Percentiles rank a stretch among this genome's conserved stretches.
Conservation (phyloP, 2,888 invertebrate genomes). For the Noctuana brunneofusca region DNA sequence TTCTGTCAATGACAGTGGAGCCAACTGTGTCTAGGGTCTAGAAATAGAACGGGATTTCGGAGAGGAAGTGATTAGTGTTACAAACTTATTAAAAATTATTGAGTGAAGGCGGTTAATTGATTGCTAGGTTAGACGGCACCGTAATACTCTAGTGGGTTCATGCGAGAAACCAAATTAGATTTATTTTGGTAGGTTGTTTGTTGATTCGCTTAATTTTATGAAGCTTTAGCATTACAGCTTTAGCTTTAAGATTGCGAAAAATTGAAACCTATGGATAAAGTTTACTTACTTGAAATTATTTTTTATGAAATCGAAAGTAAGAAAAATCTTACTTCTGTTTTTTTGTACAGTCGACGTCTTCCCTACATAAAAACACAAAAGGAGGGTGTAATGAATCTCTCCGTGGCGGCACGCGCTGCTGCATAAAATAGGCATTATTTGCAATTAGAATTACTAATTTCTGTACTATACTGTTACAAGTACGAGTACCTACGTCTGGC, state of each 20-base stretch:
- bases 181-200: slow-evolving; percentile 12
- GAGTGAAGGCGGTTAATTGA: slow-evolving; percentile 80
- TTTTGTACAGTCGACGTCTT: slow-evolving; percentile 1
- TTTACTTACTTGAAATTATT: background rate
- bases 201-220: background rate
- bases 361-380: slow-evolving; percentile 58
- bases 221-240: background rate
- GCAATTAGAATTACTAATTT: slow-evolving; percentile 61
- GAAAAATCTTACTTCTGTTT: background rate
- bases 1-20: slow-evolving; percentile 77
- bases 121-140: slow-evolving; percentile 57
- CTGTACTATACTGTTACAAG: background rate
- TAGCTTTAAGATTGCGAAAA: too few relatives aligned
- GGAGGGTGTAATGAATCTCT: slow-evolving; percentile 66
- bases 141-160: slow-evolving; percentile 47
- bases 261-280: too few relatives aligned
- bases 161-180: slow-evolving; percentile 9
- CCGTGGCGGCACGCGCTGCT: slow-evolving; percentile 59
- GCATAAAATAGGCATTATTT: slow-evolving; percentile 65
- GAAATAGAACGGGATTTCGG: slow-evolving; percentile 79
- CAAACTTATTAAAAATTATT: slow-evolving; percentile 81
- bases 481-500: slow-evolving; percentile 43
- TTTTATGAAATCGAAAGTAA: too few relatives aligned
- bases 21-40: slow-evolving; percentile 48
- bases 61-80: slow-evolving; percentile 80